A percentile compares a stretch with the other conserved stretches of the same genome.
phyloP scores from a whole-genome alignment of 2,888 invertebrate genomes.

The Eristalinus aeneus region DNA sequence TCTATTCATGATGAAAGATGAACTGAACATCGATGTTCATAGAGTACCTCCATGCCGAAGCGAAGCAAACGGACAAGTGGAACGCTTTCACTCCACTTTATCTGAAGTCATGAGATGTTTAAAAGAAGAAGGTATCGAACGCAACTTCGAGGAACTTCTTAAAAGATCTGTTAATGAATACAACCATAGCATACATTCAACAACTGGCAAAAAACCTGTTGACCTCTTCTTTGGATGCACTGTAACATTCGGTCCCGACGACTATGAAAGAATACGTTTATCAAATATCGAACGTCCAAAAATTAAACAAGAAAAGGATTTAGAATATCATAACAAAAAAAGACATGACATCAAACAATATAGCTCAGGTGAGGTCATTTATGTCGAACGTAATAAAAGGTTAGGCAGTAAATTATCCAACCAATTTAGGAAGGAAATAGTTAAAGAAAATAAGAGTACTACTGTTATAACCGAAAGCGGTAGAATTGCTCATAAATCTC shows the following conservation, averaged over 20 bases:
- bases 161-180: not conserved
- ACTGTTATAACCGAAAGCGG: not conserved
- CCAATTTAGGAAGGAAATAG: constrained; percentile 21
- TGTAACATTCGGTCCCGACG: constrained; percentile 4
- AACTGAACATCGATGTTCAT: constrained; percentile 4
- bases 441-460: constrained; percentile 7
- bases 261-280: constrained; percentile 34
- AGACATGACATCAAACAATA: constrained; percentile 40
- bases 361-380: constrained; percentile 21
- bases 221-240: constrained; percentile 43
- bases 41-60: constrained; percentile 29
- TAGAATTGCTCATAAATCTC: not conserved
- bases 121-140: constrained; percentile 27
- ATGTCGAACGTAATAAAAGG: constrained; percentile 9
- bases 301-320: constrained; percentile 40
- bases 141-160: not conserved
- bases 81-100: constrained; percentile 60
- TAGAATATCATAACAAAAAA: constrained; percentile 52
- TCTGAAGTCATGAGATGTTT: constrained; percentile 59
- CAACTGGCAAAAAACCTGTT: constrained; percentile 46
- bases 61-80: constrained; percentile 50
- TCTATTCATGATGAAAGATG: not conserved
- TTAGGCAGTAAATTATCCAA: constrained; percentile 14
- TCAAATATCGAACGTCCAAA: constrained; percentile 47
- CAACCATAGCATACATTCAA: constrained; percentile 20